Evolutionary conservation across 2,113 vertebrate genomes (phyloP).

Genomic region (Capreolus pygargus): DNA sequence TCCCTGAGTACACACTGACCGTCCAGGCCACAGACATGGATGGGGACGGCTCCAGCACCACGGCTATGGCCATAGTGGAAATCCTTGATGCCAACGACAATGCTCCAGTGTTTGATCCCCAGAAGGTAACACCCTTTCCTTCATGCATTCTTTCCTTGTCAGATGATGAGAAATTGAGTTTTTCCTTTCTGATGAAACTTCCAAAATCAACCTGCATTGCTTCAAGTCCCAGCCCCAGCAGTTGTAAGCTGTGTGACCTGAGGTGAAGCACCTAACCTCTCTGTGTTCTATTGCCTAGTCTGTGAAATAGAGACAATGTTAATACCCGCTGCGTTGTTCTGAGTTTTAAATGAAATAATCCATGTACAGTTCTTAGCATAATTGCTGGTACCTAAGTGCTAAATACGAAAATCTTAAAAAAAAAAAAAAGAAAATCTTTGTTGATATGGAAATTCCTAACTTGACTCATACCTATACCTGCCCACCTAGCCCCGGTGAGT

Average conservation of each 20-base stretch:
- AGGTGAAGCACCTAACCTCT: background rate
- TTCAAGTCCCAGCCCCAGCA: background rate
- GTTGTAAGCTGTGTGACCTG: background rate
- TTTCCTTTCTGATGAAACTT: background rate
- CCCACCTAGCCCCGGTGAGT: background rate
- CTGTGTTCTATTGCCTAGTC: background rate
- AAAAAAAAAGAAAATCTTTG: background rate
- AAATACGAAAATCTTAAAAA: background rate
- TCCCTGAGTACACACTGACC: conserved; percentile 80
- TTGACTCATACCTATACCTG: background rate
- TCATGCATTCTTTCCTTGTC: background rate
- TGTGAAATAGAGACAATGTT: background rate
- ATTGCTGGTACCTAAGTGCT: background rate
- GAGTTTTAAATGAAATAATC: background rate
- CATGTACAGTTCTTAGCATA: background rate
- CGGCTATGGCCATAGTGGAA: conserved; percentile 73
- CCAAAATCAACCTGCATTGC: background rate
- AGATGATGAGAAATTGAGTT: background rate
- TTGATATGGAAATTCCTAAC: background rate
- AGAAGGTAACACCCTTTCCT: conserved; percentile 53
- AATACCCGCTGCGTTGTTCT: background rate
- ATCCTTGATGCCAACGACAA: conserved; percentile 84
- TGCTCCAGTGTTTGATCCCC: conserved; percentile 75
- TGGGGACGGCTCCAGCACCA: conserved; percentile 75
- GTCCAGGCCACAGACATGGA: conserved; percentile 83